Conservation (phyloP, 2,113 vertebrate genomes). For the Grus americana region DNA sequence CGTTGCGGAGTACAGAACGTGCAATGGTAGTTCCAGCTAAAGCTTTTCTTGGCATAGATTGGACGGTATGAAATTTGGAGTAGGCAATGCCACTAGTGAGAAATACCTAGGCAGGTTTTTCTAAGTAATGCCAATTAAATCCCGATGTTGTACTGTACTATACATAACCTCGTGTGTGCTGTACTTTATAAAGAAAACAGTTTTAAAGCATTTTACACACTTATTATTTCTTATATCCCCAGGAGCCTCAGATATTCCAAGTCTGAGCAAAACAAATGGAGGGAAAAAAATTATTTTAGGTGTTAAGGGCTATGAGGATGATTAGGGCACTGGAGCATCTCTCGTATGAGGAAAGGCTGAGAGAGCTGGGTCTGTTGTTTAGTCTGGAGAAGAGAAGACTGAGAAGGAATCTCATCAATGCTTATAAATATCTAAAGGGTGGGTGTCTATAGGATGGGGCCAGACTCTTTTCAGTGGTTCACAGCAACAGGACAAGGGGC, state of each 20-base stretch:
- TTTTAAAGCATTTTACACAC: not conserved
- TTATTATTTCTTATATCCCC: not conserved
- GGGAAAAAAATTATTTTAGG: not conserved
- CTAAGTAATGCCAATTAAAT: not conserved
- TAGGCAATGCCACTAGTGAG: not conserved
- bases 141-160: not conserved
- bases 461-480: no score
- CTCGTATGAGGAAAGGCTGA: no score
- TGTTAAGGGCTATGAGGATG: no score
- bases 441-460: no score
- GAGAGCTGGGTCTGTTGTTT: no score
- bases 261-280: not conserved
- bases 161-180: rapidly evolving
- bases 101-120: not conserved
- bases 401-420: no score
- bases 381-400: no score
- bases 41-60: not conserved
- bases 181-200: not conserved
- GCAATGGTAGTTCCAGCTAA: not conserved
- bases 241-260: not conserved
- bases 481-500: no score
- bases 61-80: not conserved
- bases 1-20: not conserved
- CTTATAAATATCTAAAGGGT: no score
- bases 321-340: no score